These are phyloP conservation scores for Halictus rubicundus DNA, from an alignment of 1,140 invertebrate genomes.

Conservation along the genomic window DNA sequence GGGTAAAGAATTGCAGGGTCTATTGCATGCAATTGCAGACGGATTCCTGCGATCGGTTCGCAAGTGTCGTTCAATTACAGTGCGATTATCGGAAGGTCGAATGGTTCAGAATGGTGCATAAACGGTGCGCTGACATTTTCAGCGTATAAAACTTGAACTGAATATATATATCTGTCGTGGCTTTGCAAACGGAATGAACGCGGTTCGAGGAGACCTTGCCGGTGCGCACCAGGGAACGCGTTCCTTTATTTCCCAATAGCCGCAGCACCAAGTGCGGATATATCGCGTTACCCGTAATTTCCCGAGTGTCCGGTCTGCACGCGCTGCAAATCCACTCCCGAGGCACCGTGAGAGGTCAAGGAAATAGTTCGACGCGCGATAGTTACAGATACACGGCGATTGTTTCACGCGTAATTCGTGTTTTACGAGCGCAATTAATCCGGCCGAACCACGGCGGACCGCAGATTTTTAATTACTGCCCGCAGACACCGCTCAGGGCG, in stretches of 20 bases:
- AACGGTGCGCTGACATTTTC: constrained; percentile 2
- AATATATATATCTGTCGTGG: too few species aligned
- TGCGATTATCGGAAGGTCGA: background rate
- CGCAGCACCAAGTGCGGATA: constrained; percentile 42
- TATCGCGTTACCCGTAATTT: constrained; percentile 64
- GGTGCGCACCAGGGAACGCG: background rate
- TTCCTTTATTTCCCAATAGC: constrained; percentile 45
- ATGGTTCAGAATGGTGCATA: background rate
- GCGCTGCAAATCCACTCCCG: background rate
- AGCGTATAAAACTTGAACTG: background rate
- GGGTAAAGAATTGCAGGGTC: too few species aligned
- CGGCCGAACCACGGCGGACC: too few species aligned
- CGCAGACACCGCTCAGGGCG: too few species aligned
- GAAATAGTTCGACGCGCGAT: constrained; percentile 24
- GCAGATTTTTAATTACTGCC: too few species aligned
- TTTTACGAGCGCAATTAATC: constrained; percentile 10
- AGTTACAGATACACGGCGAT: constrained; percentile 5
- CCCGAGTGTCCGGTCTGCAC: constrained; percentile 45
- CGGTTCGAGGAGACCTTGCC: constrained; percentile 13
- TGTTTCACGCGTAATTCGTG: constrained; percentile 29
- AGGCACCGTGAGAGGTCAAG: constrained; percentile 20
- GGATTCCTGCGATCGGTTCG: background rate
- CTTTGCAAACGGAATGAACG: background rate
- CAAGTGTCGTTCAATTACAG: background rate
- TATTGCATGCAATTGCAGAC: background rate